Evolutionary conservation across 2,113 vertebrate species (phyloP).

Genomic region (Neogobius melanostomus): DNA sequence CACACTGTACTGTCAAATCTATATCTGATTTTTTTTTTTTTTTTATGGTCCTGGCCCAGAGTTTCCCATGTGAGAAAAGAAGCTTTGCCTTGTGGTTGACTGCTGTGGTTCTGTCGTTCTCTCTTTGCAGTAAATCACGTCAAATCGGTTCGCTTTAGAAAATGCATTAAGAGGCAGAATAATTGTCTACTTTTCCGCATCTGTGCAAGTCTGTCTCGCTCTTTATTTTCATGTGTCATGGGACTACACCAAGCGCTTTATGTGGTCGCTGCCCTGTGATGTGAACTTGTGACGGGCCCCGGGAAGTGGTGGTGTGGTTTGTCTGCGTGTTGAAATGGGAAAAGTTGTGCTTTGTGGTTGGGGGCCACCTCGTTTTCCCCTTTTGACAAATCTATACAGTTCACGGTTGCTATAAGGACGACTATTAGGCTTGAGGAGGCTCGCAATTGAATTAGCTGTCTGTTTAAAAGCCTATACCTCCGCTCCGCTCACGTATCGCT

Average conservation of each 20-base stretch:
- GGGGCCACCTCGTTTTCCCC: background rate
- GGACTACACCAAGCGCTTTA: conserved; percentile 52
- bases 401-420: background rate
- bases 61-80: no score
- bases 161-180: background rate
- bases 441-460: background rate
- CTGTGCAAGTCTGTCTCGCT: background rate
- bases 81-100: no score
- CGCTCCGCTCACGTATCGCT: conserved; percentile 19
- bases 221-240: conserved; percentile 45
- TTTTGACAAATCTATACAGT: background rate
- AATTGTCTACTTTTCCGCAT: background rate
- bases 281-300: conserved; percentile 36
- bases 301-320: conserved; percentile 24
- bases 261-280: conserved; percentile 39
- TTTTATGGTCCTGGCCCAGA: no score
- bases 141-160: background rate
- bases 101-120: background rate
- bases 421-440: background rate
- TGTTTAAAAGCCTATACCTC: background rate
- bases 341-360: background rate
- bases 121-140: background rate
- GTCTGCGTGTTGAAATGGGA: conserved; percentile 14
- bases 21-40: no score
- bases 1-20: no score